Percentiles rank a stretch among this genome's conserved stretches.
Conservation (phyloP, 2,113 vertebrate genomes). For the Vicugna pacos region DNA sequence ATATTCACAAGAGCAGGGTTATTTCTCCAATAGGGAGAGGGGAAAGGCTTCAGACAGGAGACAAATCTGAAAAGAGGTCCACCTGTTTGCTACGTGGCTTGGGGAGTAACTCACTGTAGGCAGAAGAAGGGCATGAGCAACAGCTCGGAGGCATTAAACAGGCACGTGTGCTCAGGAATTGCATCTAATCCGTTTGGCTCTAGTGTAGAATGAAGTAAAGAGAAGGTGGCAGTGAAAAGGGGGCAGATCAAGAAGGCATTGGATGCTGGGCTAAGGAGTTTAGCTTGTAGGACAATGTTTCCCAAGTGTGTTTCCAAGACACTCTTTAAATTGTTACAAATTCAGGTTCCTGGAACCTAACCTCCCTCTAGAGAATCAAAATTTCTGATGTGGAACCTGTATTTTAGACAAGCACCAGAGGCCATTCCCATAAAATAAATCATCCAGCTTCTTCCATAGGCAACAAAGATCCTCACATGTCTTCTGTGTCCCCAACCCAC, state of each 20-base stretch:
- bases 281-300: neutral
- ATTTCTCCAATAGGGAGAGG: neutral
- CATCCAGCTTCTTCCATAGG: neutral
- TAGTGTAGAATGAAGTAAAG: neutral
- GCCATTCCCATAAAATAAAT: neutral
- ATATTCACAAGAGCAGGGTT: neutral
- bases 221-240: too few relatives aligned
- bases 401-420: neutral
- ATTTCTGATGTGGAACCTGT: neutral
- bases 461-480: neutral
- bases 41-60: neutral
- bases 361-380: fast-evolving
- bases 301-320: neutral
- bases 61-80: neutral
- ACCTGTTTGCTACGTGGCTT: neutral
- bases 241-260: neutral
- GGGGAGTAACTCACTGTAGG: neutral
- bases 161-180: neutral
- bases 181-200: neutral
- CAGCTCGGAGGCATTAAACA: neutral
- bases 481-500: neutral
- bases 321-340: neutral
- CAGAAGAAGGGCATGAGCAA: fast-evolving
- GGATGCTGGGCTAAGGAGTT: neutral
- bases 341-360: neutral